Base-by-base conservation (phyloP, 2,797 vertebrate genomes). In the Rhinophrynus dorsalis region DNA sequence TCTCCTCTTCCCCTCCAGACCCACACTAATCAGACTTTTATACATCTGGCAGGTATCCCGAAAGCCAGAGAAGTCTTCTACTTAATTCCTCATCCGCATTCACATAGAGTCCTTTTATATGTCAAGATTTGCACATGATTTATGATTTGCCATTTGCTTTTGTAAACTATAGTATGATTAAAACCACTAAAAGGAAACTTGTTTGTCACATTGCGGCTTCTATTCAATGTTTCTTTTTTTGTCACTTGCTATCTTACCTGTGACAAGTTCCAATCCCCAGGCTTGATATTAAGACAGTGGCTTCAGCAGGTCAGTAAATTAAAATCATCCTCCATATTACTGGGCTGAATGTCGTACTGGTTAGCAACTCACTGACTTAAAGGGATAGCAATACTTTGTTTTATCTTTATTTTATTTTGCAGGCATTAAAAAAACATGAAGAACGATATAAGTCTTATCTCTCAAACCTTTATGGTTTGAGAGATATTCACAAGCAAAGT, bases 71-170 rank as follows among this genome's bases (percentile, higher is more conserved):
- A n/a, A 52, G 42, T 59, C 24, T 68, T 60, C 33, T 40, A 33
- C 52, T 60, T 68, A 60, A 68, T 68, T 68, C 56, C 67, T 68
- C 56, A 37, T 33, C 40, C 32, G 6, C 44, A 17, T 50, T 67
- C 66, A 54, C 66, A 11, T 17, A 44, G 67, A 68, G 67, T 47
- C 56, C 13, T 40, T 68, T 60, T 54, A 68, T 68, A 68, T 68
- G 67, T 68, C 67, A 68, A 68, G 67, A 68, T 68, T 68, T 68
- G 67, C 67, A 68, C 67, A 68, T 68, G 67, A 68, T 68, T 68
- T 68, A 68, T 68, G 67, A 68, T 68, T 68, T 68, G 56, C 67
- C 47, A 68, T 68, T 68, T 68, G 67, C 47, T 60, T 68, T 68
- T 68, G 60, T 68, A 68, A 68, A 68, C 67, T 47, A 27, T 60